Percentiles rank a stretch among this genome's conserved stretches.
Conservation (phyloP, 2,113 vertebrate species). For the Odontesthes bonariensis region DNA sequence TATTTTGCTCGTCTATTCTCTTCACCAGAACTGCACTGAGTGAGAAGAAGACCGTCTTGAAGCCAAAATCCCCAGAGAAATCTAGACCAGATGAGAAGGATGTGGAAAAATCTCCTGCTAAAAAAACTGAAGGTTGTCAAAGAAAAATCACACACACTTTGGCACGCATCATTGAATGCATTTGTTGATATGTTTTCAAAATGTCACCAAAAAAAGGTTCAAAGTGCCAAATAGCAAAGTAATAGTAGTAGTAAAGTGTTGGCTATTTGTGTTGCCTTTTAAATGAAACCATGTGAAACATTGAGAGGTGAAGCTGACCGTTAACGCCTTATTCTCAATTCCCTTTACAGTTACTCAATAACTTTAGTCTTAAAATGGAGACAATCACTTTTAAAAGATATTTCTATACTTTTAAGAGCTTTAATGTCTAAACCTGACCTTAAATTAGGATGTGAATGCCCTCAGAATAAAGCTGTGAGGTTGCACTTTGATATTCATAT, state of each 20-base stretch:
- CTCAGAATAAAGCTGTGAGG: too few species aligned
- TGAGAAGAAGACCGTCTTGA: constrained; percentile 95
- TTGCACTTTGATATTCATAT: too few species aligned
- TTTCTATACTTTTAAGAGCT: background rate
- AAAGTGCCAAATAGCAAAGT: too few species aligned
- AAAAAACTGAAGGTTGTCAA: constrained; percentile 91
- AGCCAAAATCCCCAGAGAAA: constrained; percentile 97
- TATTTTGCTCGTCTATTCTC: background rate
- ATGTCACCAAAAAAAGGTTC: background rate
- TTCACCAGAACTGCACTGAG: constrained; percentile 90
- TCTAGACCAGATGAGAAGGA: constrained; percentile 96
- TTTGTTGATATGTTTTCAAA: constrained; percentile 2
- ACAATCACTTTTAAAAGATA: background rate
- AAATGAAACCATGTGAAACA: too few species aligned
- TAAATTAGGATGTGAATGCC: too few species aligned
- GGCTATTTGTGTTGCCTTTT: too few species aligned
- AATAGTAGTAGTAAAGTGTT: too few species aligned
- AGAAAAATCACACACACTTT: background rate
- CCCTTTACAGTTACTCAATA: too few species aligned
- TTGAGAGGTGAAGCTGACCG: too few species aligned
- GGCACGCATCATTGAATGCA: background rate
- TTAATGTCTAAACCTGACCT: background rate
- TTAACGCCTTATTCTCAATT: too few species aligned
- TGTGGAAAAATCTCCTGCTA: constrained; percentile 94
- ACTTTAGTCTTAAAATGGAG: too few species aligned